Conservation (phyloP, 2,113 vertebrate species). For the Melanotaenia duboulayi region DNA sequence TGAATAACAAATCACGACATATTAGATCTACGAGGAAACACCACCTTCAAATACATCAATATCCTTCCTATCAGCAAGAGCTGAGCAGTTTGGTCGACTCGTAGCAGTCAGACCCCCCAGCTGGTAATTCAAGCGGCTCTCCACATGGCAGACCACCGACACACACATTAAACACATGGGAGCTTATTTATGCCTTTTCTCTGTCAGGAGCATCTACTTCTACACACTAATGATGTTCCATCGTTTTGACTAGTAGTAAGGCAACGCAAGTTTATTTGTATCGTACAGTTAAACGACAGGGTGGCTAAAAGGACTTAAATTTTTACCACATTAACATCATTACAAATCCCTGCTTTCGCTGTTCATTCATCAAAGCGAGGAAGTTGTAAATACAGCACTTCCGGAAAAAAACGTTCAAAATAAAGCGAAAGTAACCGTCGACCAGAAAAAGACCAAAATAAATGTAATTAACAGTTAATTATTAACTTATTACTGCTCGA, state of each 20-base stretch:
- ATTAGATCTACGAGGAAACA: no score
- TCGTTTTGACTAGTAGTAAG: neutral
- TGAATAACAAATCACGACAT: neutral
- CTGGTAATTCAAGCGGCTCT: slow-evolving; percentile 1
- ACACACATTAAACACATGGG: neutral
- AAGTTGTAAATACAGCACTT: rapidly evolving
- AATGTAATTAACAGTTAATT: neutral
- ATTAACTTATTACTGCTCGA: neutral
- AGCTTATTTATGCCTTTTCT: neutral
- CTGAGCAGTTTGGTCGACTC: neutral
- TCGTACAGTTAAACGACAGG: no score
- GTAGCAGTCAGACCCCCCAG: neutral
- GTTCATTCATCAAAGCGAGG: neutral
- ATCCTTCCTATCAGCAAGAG: neutral
- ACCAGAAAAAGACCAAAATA: rapidly evolving
- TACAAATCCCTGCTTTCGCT: neutral
- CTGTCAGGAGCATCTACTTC: no score
- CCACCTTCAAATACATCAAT: no score
- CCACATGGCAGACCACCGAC: slow-evolving; percentile 29
- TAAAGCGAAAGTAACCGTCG: slow-evolving; percentile 4
- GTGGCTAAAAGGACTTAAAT: no score
- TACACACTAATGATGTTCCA: neutral
- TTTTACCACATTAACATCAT: neutral
- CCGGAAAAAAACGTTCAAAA: slow-evolving; percentile 9
- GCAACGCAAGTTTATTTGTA: no score